Percentiles rank a stretch among this genome's conserved stretches.
phyloP scores from a whole-genome alignment of 2,888 invertebrate genomes.

The Spisula subtruncata region DNA sequence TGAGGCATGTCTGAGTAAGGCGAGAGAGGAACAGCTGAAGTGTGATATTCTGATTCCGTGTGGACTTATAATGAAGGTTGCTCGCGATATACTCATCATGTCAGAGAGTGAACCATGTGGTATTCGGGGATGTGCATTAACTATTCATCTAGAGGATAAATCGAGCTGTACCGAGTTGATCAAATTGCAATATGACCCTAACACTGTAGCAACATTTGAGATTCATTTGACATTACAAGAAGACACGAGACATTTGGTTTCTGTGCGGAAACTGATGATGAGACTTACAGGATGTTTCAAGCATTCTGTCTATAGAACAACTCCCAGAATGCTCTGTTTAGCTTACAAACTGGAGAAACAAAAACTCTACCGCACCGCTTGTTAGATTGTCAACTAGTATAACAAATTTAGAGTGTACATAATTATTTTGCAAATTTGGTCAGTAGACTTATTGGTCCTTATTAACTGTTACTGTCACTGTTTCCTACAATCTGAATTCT shows the following conservation, averaged over 20 bases:
- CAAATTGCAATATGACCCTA: conserved; percentile 94
- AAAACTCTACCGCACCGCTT: conserved; percentile 92
- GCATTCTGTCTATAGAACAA: conserved; percentile 72
- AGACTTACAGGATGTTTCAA: conserved; percentile 79
- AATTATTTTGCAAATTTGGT: background rate
- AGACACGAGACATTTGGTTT: conserved; percentile 95
- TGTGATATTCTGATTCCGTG: conserved; percentile 95
- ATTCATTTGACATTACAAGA: conserved; percentile 95
- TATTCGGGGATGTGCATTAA: conserved; percentile 94
- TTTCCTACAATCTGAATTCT: too few species aligned
- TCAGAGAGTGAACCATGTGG: conserved; percentile 97
- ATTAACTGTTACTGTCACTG: too few species aligned
- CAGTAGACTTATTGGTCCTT: background rate
- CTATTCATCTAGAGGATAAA: conserved; percentile 92
- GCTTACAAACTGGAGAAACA: conserved; percentile 96
- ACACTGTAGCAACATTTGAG: conserved; percentile 96
- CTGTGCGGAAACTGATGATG: conserved; percentile 94
- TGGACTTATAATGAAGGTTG: conserved; percentile 93
- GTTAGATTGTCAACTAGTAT: conserved; percentile 32
- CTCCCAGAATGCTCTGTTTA: conserved; percentile 92
- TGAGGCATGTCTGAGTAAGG: conserved; percentile 93
- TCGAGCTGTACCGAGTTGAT: conserved; percentile 91
- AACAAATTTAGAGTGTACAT: background rate
- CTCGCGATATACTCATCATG: conserved; percentile 93
- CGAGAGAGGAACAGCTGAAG: conserved; percentile 93